These are phyloP conservation scores for Drosophila maculinotata DNA, from an alignment of 2,888 invertebrate species.

Conservation along the genomic window DNA sequence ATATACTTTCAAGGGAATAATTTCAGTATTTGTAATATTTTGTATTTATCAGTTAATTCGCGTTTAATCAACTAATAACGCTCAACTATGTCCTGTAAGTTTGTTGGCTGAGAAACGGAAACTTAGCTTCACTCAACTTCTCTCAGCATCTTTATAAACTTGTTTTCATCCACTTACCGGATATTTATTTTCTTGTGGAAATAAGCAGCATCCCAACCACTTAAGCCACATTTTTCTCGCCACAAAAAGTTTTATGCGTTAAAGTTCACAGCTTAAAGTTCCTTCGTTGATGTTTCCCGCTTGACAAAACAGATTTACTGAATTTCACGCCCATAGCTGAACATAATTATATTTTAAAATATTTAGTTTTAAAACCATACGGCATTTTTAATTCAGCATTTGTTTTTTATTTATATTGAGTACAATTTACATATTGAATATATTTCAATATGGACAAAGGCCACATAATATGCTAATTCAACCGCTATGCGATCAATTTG, in stretches of 20 bases:
- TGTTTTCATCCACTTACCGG: neutral
- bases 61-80: no score
- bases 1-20: neutral
- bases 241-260: conserved; percentile 38
- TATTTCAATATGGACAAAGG: conserved; percentile 14
- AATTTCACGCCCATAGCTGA: conserved; percentile 10
- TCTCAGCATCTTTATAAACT: conserved; percentile 9
- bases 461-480: conserved; percentile 12
- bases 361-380: neutral
- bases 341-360: conserved; percentile 4
- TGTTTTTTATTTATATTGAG: no score
- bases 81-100: neutral
- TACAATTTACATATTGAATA: no score
- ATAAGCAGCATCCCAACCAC: neutral
- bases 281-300: conserved; percentile 3
- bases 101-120: neutral
- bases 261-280: conserved; percentile 30
- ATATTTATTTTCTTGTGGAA: conserved; percentile 7
- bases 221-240: conserved; percentile 21
- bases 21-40: neutral
- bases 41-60: neutral
- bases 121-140: neutral
- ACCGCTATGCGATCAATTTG: conserved; percentile 10
- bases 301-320: conserved; percentile 4
- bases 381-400: conserved; percentile 3